A percentile compares a stretch with the other conserved stretches of the same genome.
phyloP scores from a whole-genome alignment of 2,113 vertebrate genomes.

The Bolborhynchus lineola region DNA sequence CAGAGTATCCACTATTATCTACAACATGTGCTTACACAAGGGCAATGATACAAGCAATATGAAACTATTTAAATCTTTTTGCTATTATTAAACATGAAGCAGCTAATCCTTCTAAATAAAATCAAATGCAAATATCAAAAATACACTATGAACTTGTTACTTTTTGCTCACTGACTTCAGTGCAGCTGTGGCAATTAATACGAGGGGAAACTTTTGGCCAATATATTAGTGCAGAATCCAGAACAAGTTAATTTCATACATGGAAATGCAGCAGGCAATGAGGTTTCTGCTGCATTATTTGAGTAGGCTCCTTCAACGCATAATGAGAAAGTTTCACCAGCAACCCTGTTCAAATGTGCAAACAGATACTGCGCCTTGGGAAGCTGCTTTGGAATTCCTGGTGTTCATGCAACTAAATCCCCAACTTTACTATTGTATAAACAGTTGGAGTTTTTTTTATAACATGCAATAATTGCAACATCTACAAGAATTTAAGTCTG shows the following conservation, averaged over 20 bases:
- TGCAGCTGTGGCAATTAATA: background rate
- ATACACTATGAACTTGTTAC: background rate
- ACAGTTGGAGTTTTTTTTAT: background rate
- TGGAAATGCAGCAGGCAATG: fast-evolving
- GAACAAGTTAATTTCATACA: background rate
- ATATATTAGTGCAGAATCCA: background rate
- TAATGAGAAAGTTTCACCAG: background rate
- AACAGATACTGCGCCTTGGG: fast-evolving
- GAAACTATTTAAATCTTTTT: background rate
- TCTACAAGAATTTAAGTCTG: background rate
- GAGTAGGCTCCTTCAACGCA: background rate
- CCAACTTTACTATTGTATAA: background rate
- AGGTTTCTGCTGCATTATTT: background rate
- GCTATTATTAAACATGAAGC: background rate
- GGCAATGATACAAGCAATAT: background rate
- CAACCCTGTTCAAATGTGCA: background rate
- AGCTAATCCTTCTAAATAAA: background rate
- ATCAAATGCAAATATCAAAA: background rate
- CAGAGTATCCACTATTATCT: background rate
- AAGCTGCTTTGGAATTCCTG: background rate
- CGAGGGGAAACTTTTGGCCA: background rate
- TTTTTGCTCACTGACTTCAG: background rate
- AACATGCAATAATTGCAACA: background rate
- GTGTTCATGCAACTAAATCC: background rate
- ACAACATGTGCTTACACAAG: background rate